A percentile compares a stretch with the other conserved stretches of the same genome.
Conservation (phyloP, 2,888 invertebrate genomes). For the Drosophila atripex region DNA sequence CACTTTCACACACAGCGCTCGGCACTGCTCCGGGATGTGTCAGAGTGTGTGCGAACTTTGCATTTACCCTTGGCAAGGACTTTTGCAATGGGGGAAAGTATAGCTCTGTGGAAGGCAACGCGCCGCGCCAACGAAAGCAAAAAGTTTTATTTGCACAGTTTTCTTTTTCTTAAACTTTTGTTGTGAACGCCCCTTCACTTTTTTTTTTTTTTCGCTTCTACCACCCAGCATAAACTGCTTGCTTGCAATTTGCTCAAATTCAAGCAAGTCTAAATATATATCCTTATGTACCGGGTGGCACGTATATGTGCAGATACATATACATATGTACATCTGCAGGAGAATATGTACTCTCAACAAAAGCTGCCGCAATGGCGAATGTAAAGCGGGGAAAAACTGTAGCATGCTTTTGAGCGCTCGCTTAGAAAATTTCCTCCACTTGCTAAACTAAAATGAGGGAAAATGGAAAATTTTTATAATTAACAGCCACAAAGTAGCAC, state of each 20-base stretch:
- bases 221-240: slow-evolving; percentile 62
- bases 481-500: slow-evolving; percentile 77
- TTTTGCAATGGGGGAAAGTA: slow-evolving; percentile 60
- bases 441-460: slow-evolving; percentile 34
- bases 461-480: slow-evolving; percentile 72
- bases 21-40: slow-evolving; percentile 23
- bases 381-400: slow-evolving; percentile 60
- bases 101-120: slow-evolving; percentile 10
- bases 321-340: slow-evolving; percentile 28
- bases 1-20: slow-evolving; percentile 34
- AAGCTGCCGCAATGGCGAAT: slow-evolving; percentile 66
- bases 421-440: slow-evolving; percentile 55
- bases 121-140: slow-evolving; percentile 62
- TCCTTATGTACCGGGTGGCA: slow-evolving; percentile 15
- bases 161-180: slow-evolving; percentile 75
- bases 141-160: slow-evolving; percentile 80
- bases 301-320: slow-evolving; percentile 22
- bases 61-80: slow-evolving; percentile 82
- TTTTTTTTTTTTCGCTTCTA: neutral
- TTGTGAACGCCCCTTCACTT: slow-evolving; percentile 40
- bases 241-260: slow-evolving; percentile 76
- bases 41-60: slow-evolving; percentile 70
- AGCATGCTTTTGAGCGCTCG: slow-evolving; percentile 72
- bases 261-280: slow-evolving; percentile 56
- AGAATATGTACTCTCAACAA: slow-evolving; percentile 38